These are phyloP conservation scores for Chrysogorgia sp. DNA, from an alignment of 92 coral and sea anemone genomes.

Conservation along the genomic window DNA sequence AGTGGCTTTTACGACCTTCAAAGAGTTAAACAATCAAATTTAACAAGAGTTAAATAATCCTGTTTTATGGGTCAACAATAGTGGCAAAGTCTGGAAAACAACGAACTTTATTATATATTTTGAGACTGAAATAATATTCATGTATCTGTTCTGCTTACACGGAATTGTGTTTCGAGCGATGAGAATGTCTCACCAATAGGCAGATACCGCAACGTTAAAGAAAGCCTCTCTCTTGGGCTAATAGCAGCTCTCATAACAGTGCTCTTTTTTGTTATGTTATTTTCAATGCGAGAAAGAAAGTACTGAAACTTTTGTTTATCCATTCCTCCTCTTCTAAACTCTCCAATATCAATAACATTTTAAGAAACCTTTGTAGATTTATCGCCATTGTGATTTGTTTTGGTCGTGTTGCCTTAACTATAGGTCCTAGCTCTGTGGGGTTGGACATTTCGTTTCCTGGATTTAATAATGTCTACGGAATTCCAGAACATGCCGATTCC, in stretches of 20 bases:
- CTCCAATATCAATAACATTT: too few relatives aligned
- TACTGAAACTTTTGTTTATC: too few relatives aligned
- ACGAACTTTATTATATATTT: too few relatives aligned
- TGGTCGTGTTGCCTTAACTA: background rate
- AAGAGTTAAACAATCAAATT: too few relatives aligned
- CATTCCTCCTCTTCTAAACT: too few relatives aligned
- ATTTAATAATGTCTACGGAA: constrained; percentile 88
- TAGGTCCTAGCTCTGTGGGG: constrained; percentile 93
- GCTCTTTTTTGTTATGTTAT: background rate
- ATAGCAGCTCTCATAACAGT: constrained; percentile 9
- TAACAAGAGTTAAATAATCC: too few relatives aligned
- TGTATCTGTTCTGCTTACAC: constrained; percentile 1
- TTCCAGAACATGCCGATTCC: constrained; percentile 95
- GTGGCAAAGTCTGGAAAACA: too few relatives aligned
- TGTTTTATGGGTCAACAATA: too few relatives aligned
- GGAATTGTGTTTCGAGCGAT: constrained; percentile 13
- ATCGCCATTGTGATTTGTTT: too few relatives aligned
- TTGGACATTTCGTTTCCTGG: constrained; percentile 88
- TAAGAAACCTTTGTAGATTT: too few relatives aligned
- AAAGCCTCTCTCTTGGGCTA: background rate
- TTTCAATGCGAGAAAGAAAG: background rate
- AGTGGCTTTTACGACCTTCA: too few relatives aligned
- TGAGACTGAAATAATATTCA: too few relatives aligned
- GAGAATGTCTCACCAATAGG: constrained; percentile 26
- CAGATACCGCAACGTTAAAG: background rate